Evolutionary conservation across 2,888 invertebrate genomes (phyloP).

Genomic region (Hypsopygia costalis): DNA sequence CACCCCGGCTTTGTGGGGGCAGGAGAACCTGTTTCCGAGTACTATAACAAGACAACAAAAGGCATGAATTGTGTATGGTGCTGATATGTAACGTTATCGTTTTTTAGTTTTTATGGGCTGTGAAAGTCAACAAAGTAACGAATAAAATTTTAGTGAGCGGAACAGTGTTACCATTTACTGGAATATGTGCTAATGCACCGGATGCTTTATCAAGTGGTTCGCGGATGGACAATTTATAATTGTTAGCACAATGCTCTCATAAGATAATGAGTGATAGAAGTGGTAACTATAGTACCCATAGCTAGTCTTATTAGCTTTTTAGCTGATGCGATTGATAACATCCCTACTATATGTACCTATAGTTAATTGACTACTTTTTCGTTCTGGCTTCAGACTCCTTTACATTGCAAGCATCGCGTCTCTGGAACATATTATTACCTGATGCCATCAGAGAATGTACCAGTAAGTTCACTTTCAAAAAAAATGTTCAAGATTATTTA

Average conservation of each 20-base stretch:
- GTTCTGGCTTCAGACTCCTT: too few species aligned
- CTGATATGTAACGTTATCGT: slow-evolving; percentile 24
- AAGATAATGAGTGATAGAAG: slow-evolving; percentile 37
- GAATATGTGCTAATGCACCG: slow-evolving; percentile 28
- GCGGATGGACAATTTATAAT: slow-evolving; percentile 41
- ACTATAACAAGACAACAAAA: slow-evolving; percentile 43
- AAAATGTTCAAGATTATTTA: too few species aligned
- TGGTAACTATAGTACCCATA: too few species aligned
- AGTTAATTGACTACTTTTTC: too few species aligned
- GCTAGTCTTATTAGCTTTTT: too few species aligned
- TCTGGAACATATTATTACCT: too few species aligned
- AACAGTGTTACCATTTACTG: slow-evolving; percentile 5
- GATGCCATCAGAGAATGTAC: too few species aligned
- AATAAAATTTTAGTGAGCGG: slow-evolving; percentile 3
- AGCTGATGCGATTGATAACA: too few species aligned
- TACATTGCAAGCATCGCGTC: too few species aligned
- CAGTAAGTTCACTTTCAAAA: too few species aligned
- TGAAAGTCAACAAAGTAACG: slow-evolving; percentile 12
- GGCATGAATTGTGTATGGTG: slow-evolving; percentile 31
- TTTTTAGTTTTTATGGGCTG: slow-evolving; percentile 20
- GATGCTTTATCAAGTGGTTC: slow-evolving; percentile 49
- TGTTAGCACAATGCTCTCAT: slow-evolving; percentile 54
- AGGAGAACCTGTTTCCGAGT: slow-evolving; percentile 53
- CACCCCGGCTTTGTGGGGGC: slow-evolving; percentile 43
- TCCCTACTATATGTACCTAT: too few species aligned